Evolutionary conservation across 2,113 vertebrate species (phyloP), one percentile per base, ranked within the genome.

Genomic region (Pipra filicauda): DNA sequence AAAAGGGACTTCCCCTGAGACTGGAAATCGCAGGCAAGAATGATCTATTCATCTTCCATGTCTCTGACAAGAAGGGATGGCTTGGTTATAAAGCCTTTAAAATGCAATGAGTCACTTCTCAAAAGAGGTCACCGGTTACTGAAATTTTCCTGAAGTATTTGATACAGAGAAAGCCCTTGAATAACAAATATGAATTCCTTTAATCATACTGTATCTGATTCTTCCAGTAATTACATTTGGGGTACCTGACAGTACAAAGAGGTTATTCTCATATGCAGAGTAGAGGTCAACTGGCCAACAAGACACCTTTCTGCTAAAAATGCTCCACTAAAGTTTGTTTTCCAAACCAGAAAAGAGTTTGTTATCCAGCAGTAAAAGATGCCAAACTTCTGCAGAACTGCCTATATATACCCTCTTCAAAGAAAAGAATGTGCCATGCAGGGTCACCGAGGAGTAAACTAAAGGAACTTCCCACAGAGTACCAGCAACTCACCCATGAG

Each of bases 1-100:
- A 65, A 92, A 85, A 95, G 49, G 74, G 87, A 44, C 84, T 73
- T 96, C 87, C 85, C 87, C 43, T 5, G 76, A 74, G 91, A 91
- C 73, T 55, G 75, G 49, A 93, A 96, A 71, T 85, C 3, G 2
- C 76, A 88, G 78, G 71, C 73, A 93, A 76, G 54, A 81, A 33
- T 4, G 18, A 92, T 59, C 86, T 89, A 85, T 95, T 92, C 52
- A 71, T 93, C 94, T 72, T 44, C 84, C 84, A 22, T 75, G 61
- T 46, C 55, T 74, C 93, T 77, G 75, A 93, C 91, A 88, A 85
- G 82, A 74, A 85, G 73, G 72, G 61, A 91, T 77, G 69, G 59
- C 79, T 83, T 89, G 71, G 85, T 80, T 91, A 77, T 43, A 90
- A 79, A 94, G 51, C 64, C 72, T 88, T 93, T 94, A 94, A 95